Evolutionary conservation across 1,140 invertebrate species (phyloP).

Genomic region (Trichonephila inaurata): DNA sequence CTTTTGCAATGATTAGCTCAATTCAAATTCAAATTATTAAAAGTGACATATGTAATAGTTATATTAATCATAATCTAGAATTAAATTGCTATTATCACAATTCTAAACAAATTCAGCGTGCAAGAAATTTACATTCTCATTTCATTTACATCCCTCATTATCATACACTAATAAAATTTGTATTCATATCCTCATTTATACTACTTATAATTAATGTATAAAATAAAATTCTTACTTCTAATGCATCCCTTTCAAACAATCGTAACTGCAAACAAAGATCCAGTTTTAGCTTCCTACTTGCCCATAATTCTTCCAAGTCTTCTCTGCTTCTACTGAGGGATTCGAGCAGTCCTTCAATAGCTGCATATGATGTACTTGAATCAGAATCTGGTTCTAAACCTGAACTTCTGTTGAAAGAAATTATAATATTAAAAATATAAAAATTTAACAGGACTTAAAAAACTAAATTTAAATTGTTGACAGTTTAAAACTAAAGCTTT

Average conservation of each 20-base stretch:
- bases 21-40: no score
- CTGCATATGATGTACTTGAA: constrained; percentile 83
- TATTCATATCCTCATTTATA: no score
- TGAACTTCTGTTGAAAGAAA: constrained; percentile 79
- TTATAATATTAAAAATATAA: neutral
- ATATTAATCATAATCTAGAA: no score
- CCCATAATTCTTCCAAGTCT: constrained; percentile 95
- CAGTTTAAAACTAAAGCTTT: no score
- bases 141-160: no score
- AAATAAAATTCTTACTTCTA: constrained; percentile 86
- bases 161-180: no score
- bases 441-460: neutral
- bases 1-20: no score
- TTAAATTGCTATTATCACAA: no score
- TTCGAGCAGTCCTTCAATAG: constrained; percentile 93
- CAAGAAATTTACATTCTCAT: no score
- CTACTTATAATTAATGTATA: neutral
- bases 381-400: constrained; percentile 82
- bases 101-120: no score
- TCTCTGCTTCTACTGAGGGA: constrained; percentile 91
- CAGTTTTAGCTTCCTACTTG: constrained; percentile 91
- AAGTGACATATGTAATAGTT: no score
- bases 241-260: constrained; percentile 96
- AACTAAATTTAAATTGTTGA: neutral
- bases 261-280: constrained; percentile 95